These are phyloP conservation scores for Diplazon laetatorius DNA, from an alignment of 2,888 invertebrate genomes.

Conservation along the genomic window DNA sequence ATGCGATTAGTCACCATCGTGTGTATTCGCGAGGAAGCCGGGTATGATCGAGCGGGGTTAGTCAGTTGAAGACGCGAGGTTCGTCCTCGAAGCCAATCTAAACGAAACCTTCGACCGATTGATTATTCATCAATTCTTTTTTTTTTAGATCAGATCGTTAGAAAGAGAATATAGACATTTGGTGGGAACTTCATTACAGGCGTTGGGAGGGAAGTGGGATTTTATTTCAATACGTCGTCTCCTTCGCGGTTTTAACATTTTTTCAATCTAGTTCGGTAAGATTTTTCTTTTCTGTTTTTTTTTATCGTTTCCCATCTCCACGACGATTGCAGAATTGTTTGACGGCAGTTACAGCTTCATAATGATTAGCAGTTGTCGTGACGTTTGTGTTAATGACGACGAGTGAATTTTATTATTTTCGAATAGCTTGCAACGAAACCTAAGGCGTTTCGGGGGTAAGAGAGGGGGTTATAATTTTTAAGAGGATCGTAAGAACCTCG, in stretches of 20 bases:
- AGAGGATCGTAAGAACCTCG: constrained; percentile 6
- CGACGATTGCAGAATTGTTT: constrained; percentile 38
- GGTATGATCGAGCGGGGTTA: constrained; percentile 47
- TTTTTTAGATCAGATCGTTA: constrained; percentile 31
- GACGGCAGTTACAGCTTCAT: constrained; percentile 31
- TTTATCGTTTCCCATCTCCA: constrained; percentile 32
- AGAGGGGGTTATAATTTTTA: no score
- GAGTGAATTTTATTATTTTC: constrained; percentile 41
- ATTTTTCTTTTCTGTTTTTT: constrained; percentile 29
- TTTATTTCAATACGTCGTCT: constrained; percentile 1
- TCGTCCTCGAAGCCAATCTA: constrained; percentile 37
- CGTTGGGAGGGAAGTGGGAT: constrained; percentile 20
- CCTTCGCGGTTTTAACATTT: neutral
- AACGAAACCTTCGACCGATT: constrained; percentile 16
- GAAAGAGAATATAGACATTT: constrained; percentile 1
- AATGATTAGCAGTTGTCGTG: constrained; percentile 25
- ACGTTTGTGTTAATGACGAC: constrained; percentile 50
- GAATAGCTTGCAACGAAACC: constrained; percentile 24
- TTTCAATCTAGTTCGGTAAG: constrained; percentile 39
- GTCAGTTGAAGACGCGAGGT: constrained; percentile 35
- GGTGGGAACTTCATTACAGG: constrained; percentile 13
- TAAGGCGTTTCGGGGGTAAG: constrained; percentile 25
- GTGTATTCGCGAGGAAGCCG: constrained; percentile 32
- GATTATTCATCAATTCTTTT: no score
- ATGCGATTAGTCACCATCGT: constrained; percentile 75